phyloP scores from a whole-genome alignment of 2,888 invertebrate species.

The Aethes cnicana region DNA sequence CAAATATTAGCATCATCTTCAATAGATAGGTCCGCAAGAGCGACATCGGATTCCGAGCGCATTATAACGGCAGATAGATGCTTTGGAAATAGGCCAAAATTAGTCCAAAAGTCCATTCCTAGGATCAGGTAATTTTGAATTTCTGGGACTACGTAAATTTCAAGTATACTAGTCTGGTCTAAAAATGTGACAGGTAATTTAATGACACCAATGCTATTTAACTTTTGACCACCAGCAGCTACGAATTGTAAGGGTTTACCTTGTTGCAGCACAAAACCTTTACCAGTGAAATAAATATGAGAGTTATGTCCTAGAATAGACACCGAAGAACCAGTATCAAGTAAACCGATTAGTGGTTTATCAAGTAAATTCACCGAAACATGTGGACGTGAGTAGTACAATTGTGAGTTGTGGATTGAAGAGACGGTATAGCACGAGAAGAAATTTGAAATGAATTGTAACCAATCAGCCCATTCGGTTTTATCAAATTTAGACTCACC shows the following conservation, averaged over 20 bases:
- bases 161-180: background rate
- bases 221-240: background rate
- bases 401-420: constrained; percentile 4
- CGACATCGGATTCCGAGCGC: no score
- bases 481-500: background rate
- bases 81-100: no score
- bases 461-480: background rate
- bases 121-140: no score
- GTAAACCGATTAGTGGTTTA: background rate
- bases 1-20: no score
- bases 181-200: background rate
- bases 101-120: no score
- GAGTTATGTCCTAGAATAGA: background rate
- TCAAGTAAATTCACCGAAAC: background rate
- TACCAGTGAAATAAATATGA: background rate
- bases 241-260: background rate
- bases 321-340: constrained; percentile 4
- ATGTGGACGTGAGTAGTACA: background rate
- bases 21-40: no score
- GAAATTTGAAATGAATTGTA: background rate
- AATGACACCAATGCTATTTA: background rate
- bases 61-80: no score
- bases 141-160: no score
- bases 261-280: background rate
- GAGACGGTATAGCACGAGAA: background rate